Base-by-base conservation (phyloP, 2,797 vertebrate species). In the Sebastes iracundus region DNA sequence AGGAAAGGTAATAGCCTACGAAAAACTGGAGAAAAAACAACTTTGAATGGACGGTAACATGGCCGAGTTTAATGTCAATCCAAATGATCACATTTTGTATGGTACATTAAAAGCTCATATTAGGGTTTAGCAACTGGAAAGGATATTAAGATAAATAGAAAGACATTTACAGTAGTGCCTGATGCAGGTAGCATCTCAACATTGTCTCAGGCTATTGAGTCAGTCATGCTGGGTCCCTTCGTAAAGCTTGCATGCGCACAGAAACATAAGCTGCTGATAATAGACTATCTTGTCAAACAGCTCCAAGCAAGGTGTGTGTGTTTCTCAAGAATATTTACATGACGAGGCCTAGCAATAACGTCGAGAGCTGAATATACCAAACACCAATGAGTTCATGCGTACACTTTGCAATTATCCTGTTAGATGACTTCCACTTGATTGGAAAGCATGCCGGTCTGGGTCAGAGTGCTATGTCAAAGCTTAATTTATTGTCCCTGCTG, bases 401-500 rank as follows among this genome's bases (percentile, higher is more conserved):
- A 74, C 73, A 83, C 63, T 81, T 74, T 70, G 62, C 78, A 70
- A 49, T 63, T 61, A 84, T 64, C 20, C 56, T 83, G 64, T 77
- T 66, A n/a, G 53, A 58, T 35, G 70, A 61, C 38, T 60, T 72
- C 16, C n/a, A 60, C 64, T 84, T 80, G 20, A 77, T 76, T 62
- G 56, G 65, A 83, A 78, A 59, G 58, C 49, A 59, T 46, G 56
- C 14, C 65, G 6, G 79, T 77, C 70, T 82, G 80, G 55, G 78
- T 83, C 82, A 74, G 28, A 75, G 72, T 79, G 79, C 46, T 61
- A 46, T 67, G 69, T 77, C 81, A 77, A 56, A 11, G 38, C 80
- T 89, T 94, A 90, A 95, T 95, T 86, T 70, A 74, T 75, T 60
- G 80, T 90, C 77, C 75, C 55, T 67, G 68, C 76, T 94, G 93